phyloP scores from a whole-genome alignment of 2,888 invertebrate genomes.

The Drosophila anomelani region DNA sequence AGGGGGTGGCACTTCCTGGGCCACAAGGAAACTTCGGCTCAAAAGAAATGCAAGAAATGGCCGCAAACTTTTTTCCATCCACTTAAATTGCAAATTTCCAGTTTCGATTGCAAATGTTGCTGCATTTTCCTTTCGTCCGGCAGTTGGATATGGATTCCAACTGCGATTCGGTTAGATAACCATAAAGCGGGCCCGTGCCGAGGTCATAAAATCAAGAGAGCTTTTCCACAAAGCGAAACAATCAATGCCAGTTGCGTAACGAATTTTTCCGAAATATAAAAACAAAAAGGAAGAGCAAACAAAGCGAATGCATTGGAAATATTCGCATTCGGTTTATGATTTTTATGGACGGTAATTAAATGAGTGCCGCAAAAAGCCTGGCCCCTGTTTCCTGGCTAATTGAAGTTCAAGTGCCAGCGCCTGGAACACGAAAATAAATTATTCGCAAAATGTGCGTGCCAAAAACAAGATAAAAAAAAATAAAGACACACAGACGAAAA shows the following conservation, averaged over 20 bases:
- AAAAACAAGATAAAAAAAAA: conserved; percentile 16
- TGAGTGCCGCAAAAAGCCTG: conserved; percentile 23
- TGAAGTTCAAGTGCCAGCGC: conserved; percentile 52
- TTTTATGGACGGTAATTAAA: conserved; percentile 57
- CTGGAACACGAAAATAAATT: conserved; percentile 47
- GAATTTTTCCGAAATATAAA: conserved; percentile 14
- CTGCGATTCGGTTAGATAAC: conserved; percentile 57
- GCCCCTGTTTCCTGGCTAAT: conserved; percentile 52
- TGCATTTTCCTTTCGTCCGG: conserved; percentile 35
- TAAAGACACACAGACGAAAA: conserved; percentile 1
- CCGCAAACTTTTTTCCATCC: conserved; percentile 62
- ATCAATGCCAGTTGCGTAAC: conserved; percentile 48
- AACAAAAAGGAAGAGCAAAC: conserved; percentile 15
- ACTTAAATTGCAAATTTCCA: conserved; percentile 77
- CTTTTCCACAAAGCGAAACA: conserved; percentile 23
- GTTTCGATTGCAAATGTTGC: conserved; percentile 69
- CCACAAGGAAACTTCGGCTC: conserved; percentile 48
- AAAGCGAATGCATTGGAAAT: conserved; percentile 33
- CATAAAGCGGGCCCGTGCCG: conserved; percentile 34
- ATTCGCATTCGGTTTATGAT: conserved; percentile 40
- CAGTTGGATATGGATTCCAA: conserved; percentile 39
- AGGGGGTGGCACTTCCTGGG: conserved; percentile 35
- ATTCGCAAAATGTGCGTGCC: conserved; percentile 40
- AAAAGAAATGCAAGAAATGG: conserved; percentile 71
- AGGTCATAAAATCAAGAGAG: conserved; percentile 60